Conservation (phyloP, 2,797 vertebrate species). For the Spondyliosoma cantharus region DNA sequence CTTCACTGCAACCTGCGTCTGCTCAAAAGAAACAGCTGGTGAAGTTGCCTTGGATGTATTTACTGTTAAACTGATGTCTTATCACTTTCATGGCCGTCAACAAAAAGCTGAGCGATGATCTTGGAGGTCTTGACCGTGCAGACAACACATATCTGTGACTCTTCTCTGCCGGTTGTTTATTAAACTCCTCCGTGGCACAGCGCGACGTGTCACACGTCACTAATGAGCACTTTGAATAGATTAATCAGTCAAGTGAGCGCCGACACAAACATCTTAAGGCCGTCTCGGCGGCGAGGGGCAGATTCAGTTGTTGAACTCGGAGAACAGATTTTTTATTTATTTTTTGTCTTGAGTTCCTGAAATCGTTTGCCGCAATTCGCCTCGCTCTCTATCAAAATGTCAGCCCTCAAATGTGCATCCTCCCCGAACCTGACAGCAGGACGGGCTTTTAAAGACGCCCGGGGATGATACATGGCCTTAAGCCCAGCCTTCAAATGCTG, state of each 20-base stretch:
- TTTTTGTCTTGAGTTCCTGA: conserved; percentile 19
- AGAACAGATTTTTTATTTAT: too few relatives aligned
- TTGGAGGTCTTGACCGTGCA: neutral
- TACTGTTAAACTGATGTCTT: too few relatives aligned
- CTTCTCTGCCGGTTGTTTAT: conserved; percentile 8
- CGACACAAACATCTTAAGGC: neutral
- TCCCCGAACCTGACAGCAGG: conserved; percentile 35
- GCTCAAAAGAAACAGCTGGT: neutral
- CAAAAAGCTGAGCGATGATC: too few relatives aligned
- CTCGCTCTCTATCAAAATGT: conserved; percentile 60
- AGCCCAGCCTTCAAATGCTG: conserved; percentile 36
- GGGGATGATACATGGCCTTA: conserved; percentile 38
- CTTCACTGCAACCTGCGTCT: neutral
- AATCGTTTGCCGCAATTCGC: conserved; percentile 35
- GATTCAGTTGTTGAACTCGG: neutral
- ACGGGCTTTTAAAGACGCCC: conserved; percentile 45
- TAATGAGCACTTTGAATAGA: conserved; percentile 37
- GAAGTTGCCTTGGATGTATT: neutral
- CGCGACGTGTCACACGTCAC: conserved; percentile 8
- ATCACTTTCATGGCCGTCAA: neutral
- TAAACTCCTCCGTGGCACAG: conserved; percentile 25
- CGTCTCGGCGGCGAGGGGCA: neutral
- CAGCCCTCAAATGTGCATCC: conserved; percentile 50
- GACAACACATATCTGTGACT: neutral
- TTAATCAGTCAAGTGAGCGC: conserved; percentile 16